Base-by-base conservation (phyloP, 2,888 invertebrate genomes). In the Neria commutata region DNA sequence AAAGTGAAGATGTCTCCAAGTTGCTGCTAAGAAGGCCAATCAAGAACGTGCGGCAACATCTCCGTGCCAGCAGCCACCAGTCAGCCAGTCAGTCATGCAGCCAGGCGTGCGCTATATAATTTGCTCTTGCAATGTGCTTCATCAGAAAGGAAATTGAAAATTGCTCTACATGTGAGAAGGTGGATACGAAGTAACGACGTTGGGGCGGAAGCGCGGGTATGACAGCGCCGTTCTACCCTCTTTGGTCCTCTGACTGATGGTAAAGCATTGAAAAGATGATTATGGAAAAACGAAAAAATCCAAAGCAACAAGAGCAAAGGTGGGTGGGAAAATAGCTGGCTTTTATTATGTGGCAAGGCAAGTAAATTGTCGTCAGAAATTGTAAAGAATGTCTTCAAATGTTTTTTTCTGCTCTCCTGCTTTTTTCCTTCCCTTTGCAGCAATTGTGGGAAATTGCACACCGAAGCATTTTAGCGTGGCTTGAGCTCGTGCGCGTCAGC, bases 101-200 rank as follows among this genome's bases (percentile, higher is more conserved):
- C 8, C 19, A 3, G 42, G 17, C 34, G 46, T 21, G 42, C 54
- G 73, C 71, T 69, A 75, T 77, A 70, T 77, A 77, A 77, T 77
- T 77, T 77, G 76, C 78, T 77, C 77, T 77, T 77, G 76, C 74
- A 66, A 75, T 77, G 78, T 77, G 77, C 79, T 77, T 77, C 73
- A 78, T 77, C 78, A 76, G 73, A 77, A 78, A 78, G 77, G 77
- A 77, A 78, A 77, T 77, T 77, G 77, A 76, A 77, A 78, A 78
- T 77, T 77, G 77, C 73, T 76, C 65, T 71, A 70, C 67, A 73
- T 69, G 62, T 53, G 54, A 52, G 46, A 64, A 62, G 62, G 54
- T 45, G 58, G n/a, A n/a, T n/a, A n/a, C n/a, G n/a, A n/a, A n/a
- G n/a, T n/a, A n/a, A n/a, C n/a, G n/a, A n/a, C n/a, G n/a, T n/a